phyloP scores from a whole-genome alignment of 2,888 invertebrate genomes.

The Papilio elwesi region DNA sequence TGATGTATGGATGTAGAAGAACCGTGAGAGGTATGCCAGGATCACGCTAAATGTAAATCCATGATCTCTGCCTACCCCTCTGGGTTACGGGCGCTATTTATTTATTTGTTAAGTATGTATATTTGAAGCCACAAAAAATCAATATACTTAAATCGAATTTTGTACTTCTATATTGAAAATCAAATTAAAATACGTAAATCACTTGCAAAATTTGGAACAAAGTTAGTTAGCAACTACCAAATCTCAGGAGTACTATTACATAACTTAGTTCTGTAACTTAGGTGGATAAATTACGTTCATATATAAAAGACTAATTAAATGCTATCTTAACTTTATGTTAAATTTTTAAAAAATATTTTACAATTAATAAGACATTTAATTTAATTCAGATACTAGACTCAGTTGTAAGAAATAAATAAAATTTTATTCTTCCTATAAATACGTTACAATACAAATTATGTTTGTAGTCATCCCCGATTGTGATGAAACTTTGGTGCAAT shows the following conservation, averaged over 20 bases:
- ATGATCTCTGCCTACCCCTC: too few species aligned
- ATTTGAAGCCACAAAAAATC: not conserved
- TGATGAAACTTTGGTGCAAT: too few species aligned
- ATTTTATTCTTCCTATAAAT: not conserved
- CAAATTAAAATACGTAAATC: slow-evolving; percentile 7
- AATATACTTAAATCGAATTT: not conserved
- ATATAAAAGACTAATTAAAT: slow-evolving; percentile 17
- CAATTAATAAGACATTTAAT: not conserved
- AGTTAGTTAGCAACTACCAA: not conserved
- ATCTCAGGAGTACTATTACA: slow-evolving; percentile 14
- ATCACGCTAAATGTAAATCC: too few species aligned
- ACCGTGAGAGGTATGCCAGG: too few species aligned
- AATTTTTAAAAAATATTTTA: not conserved
- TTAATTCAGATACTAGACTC: not conserved
- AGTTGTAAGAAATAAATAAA: not conserved
- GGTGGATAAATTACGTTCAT: slow-evolving; percentile 3
- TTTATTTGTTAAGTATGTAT: not conserved
- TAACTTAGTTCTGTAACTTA: slow-evolving; percentile 22
- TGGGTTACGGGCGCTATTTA: too few species aligned
- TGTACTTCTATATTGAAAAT: not conserved
- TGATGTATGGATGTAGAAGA: too few species aligned
- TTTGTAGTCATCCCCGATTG: too few species aligned
- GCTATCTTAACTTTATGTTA: slow-evolving; percentile 8
- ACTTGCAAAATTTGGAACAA: slow-evolving; percentile 15
- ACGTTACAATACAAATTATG: too few species aligned